Percentiles rank a stretch among this genome's conserved stretches.
Conservation (phyloP, 1,140 invertebrate species). For the Schlechtendalia chinensis region DNA sequence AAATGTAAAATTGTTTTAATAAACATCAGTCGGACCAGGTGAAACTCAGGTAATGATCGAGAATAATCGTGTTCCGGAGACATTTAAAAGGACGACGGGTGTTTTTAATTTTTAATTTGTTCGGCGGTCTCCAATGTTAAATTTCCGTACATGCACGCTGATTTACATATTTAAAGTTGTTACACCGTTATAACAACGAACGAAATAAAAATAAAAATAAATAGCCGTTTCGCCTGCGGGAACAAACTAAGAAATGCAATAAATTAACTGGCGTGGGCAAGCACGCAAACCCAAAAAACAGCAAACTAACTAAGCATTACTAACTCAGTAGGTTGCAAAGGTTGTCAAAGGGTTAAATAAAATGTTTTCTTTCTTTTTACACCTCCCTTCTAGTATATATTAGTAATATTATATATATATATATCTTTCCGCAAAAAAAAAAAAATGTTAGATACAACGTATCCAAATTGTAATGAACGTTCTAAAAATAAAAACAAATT, state of each 20-base stretch:
- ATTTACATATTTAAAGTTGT: conserved; percentile 44
- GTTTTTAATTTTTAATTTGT: conserved; percentile 44
- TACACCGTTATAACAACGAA: conserved; percentile 20
- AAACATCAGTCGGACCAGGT: background rate
- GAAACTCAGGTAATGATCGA: background rate
- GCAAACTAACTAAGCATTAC: background rate
- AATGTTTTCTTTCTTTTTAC: conserved; percentile 34
- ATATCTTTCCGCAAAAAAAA: too few relatives aligned
- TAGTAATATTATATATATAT: too few relatives aligned
- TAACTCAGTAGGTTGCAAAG: background rate
- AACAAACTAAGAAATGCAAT: conserved; percentile 22
- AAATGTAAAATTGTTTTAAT: conserved; percentile 12
- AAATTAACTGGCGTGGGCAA: conserved; percentile 27
- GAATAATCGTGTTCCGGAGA: conserved; percentile 26
- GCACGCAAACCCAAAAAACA: conserved; percentile 30
- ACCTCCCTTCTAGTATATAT: background rate
- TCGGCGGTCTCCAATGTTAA: conserved; percentile 27
- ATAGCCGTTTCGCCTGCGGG: conserved; percentile 16
- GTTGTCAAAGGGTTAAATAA: background rate
- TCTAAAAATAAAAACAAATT: too few relatives aligned
- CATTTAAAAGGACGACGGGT: conserved; percentile 33
- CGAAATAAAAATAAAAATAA: too few relatives aligned
- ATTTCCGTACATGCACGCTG: conserved; percentile 33
- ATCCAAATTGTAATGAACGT: background rate
- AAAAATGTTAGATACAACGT: background rate